phyloP scores from a whole-genome alignment of 23 tunicate genomes.

The Trididemnum nubilum region DNA sequence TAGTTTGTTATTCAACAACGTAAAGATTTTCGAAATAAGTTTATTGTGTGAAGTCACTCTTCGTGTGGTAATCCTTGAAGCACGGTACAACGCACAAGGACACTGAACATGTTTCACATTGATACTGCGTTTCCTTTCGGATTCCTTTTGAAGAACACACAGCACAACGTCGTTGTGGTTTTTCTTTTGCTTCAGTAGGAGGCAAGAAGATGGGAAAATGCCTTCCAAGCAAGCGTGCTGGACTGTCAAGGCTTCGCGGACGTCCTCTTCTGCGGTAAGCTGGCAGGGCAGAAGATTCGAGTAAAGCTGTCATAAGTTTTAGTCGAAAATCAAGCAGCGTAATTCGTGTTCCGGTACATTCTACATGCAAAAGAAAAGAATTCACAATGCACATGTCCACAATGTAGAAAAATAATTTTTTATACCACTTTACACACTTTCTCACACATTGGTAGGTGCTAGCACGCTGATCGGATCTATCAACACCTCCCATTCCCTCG shows the following conservation, averaged over 20 bases:
- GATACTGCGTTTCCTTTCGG: slow-evolving; percentile 9
- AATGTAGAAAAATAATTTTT: slow-evolving; percentile 22
- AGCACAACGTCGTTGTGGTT: slow-evolving; percentile 8
- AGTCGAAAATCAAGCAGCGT: slow-evolving; percentile 4
- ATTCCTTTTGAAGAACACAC: not conserved
- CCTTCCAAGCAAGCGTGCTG: slow-evolving; percentile 10
- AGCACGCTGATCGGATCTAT: slow-evolving; percentile 19
- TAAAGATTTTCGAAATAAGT: not conserved
- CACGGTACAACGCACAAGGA: slow-evolving; percentile 20
- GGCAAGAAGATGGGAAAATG: slow-evolving; percentile 10
- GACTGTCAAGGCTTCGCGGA: slow-evolving; percentile 17
- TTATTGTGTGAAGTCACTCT: slow-evolving; percentile 18
- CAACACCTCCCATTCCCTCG: slow-evolving; percentile 23
- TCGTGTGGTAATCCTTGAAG: slow-evolving; percentile 17
- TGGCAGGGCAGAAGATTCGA: slow-evolving; percentile 1
- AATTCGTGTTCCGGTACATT: not conserved
- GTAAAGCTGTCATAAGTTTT: not conserved
- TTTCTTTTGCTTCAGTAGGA: slow-evolving; percentile 5
- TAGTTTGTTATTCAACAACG: slow-evolving; percentile 17
- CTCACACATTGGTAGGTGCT: slow-evolving; percentile 8
- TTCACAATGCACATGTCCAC: slow-evolving; percentile 29
- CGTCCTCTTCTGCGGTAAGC: slow-evolving; percentile 28
- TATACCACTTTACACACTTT: slow-evolving; percentile 17
- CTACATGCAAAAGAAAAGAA: not conserved
- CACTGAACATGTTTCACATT: slow-evolving; percentile 14